Percentiles rank a stretch among this genome's conserved stretches.
Conservation (phyloP, 2,113 vertebrate genomes). For the Pterocles orientalis region DNA sequence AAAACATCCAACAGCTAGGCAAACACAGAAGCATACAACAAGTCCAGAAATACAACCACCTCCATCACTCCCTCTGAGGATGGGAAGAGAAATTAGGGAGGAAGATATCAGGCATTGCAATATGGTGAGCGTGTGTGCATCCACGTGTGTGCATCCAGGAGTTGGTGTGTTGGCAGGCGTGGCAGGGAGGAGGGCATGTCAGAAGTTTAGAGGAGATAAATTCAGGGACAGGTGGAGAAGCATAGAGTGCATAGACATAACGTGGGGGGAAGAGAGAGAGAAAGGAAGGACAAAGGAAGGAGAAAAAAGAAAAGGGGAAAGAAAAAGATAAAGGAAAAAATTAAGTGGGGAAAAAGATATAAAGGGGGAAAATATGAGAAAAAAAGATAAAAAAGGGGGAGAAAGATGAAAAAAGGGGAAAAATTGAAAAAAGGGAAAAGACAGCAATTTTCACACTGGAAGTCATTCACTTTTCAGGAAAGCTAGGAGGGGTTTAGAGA, state of each 20-base stretch:
- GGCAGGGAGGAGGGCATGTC: background rate
- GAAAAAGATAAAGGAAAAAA: background rate
- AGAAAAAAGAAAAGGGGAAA: background rate
- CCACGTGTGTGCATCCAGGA: background rate
- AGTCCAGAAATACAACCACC: background rate
- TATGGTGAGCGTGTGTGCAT: background rate
- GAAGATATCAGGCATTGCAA: background rate
- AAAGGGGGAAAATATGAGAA: no score
- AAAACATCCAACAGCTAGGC: background rate
- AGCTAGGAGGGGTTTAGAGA: background rate
- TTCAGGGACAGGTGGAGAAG: background rate
- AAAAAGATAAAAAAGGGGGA: background rate
- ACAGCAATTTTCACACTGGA: accelerated
- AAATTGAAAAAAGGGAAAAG: background rate
- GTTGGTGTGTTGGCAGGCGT: background rate
- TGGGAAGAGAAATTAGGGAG: background rate
- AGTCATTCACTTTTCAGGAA: background rate
- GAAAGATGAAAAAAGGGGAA: no score
- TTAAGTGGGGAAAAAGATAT: no score
- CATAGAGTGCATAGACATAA: background rate
- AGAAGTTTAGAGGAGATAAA: background rate
- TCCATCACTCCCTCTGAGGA: background rate
- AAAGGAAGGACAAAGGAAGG: background rate
- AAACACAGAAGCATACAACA: background rate
- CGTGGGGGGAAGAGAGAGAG: accelerated